Base-by-base conservation (phyloP, 2,113 vertebrate species). In the Ophiodon elongatus region DNA sequence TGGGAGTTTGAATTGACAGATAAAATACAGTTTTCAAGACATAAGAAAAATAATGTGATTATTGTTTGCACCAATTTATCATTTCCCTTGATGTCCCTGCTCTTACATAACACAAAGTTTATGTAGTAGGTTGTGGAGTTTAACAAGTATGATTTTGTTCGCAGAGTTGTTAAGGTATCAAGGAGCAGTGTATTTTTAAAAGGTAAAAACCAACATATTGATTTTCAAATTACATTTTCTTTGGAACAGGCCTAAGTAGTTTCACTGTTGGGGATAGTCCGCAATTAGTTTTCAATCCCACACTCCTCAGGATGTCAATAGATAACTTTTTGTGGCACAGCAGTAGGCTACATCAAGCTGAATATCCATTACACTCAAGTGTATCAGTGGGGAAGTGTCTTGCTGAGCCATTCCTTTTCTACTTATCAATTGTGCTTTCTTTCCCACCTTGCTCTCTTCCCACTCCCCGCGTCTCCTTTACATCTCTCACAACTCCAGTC, bases 281-380 rank as follows among this genome's bases (percentile, higher is more conserved):
- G 59, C 29, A 79, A 75, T 82, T 88, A 88, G 74, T 75, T 85
- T 82, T 75, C 43, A 68, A 73, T 82, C 81, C 68, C 56, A 78
- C 57, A 60, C 73, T 79, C 74, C 17, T 76, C 41, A 66, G 66
- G 59, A 66, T 79, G 27, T 88, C 86, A 82, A 73, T 77, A 60
- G 31, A 80, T 56, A 80, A 65, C 56, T 77, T 83, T 76, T 76
- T 68, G 63, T 73, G 56, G 68, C 80, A 21, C 80, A 85, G 87
- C 71, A 60, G 56, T 69, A 33, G 17, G 62, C 63, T 85, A 59
- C 72, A 69, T 76, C 76, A 76, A 72, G 73, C 63, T 65, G 67
- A 68, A 79, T 88, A 79, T 85, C 72, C 68, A 64, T 68, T 80
- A 68, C 54, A 45, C 67, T 68, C 67, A 52, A 88, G 62, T 89